Evolutionary conservation across 2,113 vertebrate species (phyloP), one percentile per base, ranked within the genome.

Genomic region (Galemys pyrenaicus): DNA sequence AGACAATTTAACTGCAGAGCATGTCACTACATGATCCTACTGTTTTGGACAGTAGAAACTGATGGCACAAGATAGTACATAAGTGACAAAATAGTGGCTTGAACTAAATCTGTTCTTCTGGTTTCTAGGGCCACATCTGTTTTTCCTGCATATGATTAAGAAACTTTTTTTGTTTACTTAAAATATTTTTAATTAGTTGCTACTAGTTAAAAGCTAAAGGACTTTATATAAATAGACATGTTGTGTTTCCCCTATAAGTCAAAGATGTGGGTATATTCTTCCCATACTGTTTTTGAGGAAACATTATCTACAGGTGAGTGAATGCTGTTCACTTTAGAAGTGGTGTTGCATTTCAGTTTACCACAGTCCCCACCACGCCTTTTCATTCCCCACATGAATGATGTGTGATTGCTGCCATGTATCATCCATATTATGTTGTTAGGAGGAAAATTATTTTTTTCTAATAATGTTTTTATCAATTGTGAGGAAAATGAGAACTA

Each of bases 401-500:
- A 9, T 39, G 44, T 62, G 0, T 78, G 11, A 17, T 24, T 32
- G 58, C 8, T 86, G 24, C 6, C n/a, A 5, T n/a, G 64, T 46
- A n/a, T 19, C 37, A 13, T 51, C 3, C 44, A 4, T 30, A 51
- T 58, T n/a, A 74, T 75, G 39, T n/a, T 71, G 13, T 58, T 79
- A 68, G 32, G 62, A 84, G 15, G 2, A n/a, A 91, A 65, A 28
- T 28, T 58, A 49, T 81, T 30, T 94, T 44, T 39, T 56, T 90
- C 4, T 60, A 71, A 28, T 94, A 4, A 13, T 37, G 22, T 80
- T 17, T 70, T 11, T 65, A 64, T 83, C 78, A 81, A 60, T 3
- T 56, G 32, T 70, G 85, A 89, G 17, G 17, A 89, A 83, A 86
- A 74, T 37, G 35, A 94, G 44, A 70, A 90, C 74, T 77, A 75